phyloP scores from a whole-genome alignment of 1,140 invertebrate genomes.

The Drosophila nannoptera region DNA sequence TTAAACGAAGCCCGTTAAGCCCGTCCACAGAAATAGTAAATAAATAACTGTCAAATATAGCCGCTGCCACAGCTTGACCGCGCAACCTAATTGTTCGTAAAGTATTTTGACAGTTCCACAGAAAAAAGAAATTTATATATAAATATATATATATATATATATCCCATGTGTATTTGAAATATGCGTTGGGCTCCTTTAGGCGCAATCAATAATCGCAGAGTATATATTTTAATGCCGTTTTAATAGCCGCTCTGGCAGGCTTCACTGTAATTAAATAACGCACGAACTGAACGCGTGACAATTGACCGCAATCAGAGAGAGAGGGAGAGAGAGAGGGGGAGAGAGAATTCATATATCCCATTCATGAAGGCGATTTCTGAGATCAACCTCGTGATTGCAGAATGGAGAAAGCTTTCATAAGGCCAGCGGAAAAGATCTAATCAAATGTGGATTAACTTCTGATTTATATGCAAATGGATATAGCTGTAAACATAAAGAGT shows the following conservation, averaged over 20 bases:
- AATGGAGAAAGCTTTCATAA: no score
- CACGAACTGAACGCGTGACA: background rate
- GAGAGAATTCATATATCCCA: no score
- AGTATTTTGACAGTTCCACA: slow-evolving; percentile 1
- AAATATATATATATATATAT: background rate
- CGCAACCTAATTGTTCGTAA: background rate
- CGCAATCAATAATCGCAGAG: background rate
- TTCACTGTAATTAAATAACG: background rate
- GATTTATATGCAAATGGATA: no score
- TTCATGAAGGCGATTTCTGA: no score
- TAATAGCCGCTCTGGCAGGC: background rate
- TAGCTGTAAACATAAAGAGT: no score
- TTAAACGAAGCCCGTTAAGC: no score
- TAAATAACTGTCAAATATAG: background rate
- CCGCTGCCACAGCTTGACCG: background rate
- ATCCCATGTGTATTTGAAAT: background rate
- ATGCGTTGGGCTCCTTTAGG: background rate
- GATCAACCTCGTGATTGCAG: no score
- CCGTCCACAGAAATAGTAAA: background rate
- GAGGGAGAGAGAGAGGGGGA: no score
- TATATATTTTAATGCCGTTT: slow-evolving; percentile 2
- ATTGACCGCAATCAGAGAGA: background rate
- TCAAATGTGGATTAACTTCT: no score
- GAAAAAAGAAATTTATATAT: background rate
- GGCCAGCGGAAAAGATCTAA: no score